A percentile compares a stretch with the other conserved stretches of the same genome.
Conservation (phyloP, 1,140 invertebrate genomes). For the Leptinotarsa lineolata region DNA sequence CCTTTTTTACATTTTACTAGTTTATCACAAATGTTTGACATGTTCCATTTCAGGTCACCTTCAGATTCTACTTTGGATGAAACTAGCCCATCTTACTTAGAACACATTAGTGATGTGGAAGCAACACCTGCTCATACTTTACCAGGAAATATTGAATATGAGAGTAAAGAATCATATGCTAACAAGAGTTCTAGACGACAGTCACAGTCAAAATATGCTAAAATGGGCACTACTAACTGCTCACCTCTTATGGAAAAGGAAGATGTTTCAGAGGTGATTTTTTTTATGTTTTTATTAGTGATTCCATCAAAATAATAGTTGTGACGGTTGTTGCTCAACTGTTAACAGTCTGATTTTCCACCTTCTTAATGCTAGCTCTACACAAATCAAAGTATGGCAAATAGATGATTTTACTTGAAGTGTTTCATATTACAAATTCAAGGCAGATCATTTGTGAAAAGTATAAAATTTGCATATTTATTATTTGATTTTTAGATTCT, state of each 20-base stretch:
- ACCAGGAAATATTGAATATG: conserved; percentile 33
- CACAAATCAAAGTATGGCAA: too few relatives aligned
- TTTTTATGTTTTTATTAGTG: too few relatives aligned
- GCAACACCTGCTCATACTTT: conserved; percentile 37
- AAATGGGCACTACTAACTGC: background rate
- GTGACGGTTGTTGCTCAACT: too few relatives aligned
- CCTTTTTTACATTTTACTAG: background rate
- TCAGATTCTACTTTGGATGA: background rate
- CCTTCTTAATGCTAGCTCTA: too few relatives aligned
- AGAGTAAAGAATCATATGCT: conserved; percentile 16
- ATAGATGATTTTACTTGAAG: too few relatives aligned
- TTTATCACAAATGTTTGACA: background rate
- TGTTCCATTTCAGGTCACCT: conserved; percentile 29
- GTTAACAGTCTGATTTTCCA: too few relatives aligned
- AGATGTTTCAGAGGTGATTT: conserved; percentile 28
- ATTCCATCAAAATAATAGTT: too few relatives aligned
- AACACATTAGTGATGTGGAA: conserved; percentile 33
- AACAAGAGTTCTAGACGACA: background rate
- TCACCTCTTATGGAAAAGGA: conserved; percentile 23
- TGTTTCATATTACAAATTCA: too few relatives aligned
- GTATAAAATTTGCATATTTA: conserved; percentile 6
- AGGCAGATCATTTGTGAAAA: background rate
- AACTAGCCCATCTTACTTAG: conserved; percentile 3
- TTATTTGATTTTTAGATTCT: conserved; percentile 34
- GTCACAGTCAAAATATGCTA: background rate